phyloP scores from a whole-genome alignment of 1,140 invertebrate genomes.

The Brachionus koreanus region DNA sequence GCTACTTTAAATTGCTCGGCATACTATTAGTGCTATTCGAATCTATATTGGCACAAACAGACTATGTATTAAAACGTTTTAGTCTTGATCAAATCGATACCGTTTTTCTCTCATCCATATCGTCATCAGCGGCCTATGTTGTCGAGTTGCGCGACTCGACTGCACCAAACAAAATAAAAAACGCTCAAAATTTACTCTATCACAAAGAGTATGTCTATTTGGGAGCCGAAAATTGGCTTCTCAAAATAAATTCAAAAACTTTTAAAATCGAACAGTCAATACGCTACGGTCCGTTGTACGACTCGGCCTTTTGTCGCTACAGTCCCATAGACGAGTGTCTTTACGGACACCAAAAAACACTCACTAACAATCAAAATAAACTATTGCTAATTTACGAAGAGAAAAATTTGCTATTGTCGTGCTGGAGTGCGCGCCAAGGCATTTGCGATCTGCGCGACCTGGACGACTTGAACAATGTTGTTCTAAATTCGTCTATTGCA shows the following conservation, averaged over 20 bases:
- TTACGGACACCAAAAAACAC: not conserved
- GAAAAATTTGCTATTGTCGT: not conserved
- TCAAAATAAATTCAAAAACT: not conserved
- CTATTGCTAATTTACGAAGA: not conserved
- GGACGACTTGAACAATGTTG: not conserved
- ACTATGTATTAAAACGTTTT: not conserved
- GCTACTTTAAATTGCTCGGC: not conserved
- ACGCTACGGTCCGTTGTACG: conserved; percentile 10
- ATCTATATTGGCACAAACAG: not conserved
- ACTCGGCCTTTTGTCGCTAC: conserved; percentile 18
- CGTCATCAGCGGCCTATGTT: not conserved
- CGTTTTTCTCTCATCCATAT: not conserved
- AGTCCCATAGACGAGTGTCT: conserved; percentile 13
- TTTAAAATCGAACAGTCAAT: conserved; percentile 36
- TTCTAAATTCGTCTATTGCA: not conserved
- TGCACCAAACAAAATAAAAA: not conserved
- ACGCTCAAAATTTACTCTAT: not conserved
- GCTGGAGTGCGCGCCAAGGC: conserved; percentile 6
- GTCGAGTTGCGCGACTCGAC: not conserved
- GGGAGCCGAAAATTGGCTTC: conserved; percentile 23
- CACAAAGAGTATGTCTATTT: not conserved
- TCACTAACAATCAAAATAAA: conserved; percentile 29
- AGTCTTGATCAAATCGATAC: not conserved
- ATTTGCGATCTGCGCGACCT: conserved; percentile 24
- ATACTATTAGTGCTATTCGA: not conserved